Evolutionary conservation across 2,797 vertebrate genomes (phyloP).

Genomic region (Acanthurus lineatus): DNA sequence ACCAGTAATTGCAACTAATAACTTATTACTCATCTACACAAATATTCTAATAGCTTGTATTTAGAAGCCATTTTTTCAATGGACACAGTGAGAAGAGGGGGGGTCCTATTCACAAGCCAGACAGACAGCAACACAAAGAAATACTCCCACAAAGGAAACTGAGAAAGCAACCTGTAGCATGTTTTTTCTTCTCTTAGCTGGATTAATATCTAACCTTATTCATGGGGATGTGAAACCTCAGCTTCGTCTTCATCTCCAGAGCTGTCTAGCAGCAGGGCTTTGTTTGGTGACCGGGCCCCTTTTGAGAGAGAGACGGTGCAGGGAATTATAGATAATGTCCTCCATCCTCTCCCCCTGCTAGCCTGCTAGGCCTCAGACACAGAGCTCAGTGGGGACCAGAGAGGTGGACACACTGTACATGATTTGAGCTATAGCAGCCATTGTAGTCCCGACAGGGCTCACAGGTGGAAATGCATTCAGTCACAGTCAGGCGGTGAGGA

Average conservation of each 20-base stretch:
- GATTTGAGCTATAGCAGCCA: conserved; percentile 65
- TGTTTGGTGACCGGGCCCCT: conserved; percentile 82
- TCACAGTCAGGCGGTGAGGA: conserved; percentile 41
- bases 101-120: conserved; percentile 84
- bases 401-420: conserved; percentile 69
- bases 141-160: conserved; percentile 86
- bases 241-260: conserved; percentile 82
- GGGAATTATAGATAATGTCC: conserved; percentile 84
- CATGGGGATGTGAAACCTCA: conserved; percentile 83
- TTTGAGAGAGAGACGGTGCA: conserved; percentile 76
- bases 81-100: conserved; percentile 74
- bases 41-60: conserved; percentile 91
- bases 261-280: conserved; percentile 82
- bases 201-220: conserved; percentile 90
- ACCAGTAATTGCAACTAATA: conserved; percentile 93
- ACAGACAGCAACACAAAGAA: conserved; percentile 86
- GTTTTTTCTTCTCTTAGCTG: conserved; percentile 85
- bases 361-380: conserved; percentile 67
- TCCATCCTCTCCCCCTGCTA: conserved; percentile 60
- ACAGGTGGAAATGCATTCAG: conserved; percentile 71
- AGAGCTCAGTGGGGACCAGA: conserved; percentile 68
- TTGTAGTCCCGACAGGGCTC: conserved; percentile 63
- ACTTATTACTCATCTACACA: conserved; percentile 90
- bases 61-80: conserved; percentile 89
- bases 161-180: conserved; percentile 90